A percentile compares a stretch with the other conserved stretches of the same genome.
Evolutionary conservation across 2,888 invertebrate species (phyloP).

Genomic region (Stenotaenia linearis): DNA sequence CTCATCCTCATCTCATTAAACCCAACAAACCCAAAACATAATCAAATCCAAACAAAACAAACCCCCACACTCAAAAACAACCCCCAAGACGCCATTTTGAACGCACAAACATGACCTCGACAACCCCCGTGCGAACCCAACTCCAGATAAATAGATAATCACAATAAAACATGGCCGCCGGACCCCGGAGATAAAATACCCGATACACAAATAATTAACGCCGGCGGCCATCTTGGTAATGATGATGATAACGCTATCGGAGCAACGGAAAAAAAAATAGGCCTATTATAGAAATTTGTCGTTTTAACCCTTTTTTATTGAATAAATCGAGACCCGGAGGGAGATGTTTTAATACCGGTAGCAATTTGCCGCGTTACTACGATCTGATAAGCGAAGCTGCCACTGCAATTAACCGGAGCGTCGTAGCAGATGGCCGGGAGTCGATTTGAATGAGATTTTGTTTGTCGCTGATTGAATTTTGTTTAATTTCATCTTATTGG

Average conservation of each 20-base stretch:
- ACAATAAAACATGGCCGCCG: background rate
- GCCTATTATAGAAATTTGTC: background rate
- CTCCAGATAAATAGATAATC: background rate
- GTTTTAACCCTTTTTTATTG: background rate
- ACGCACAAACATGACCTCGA: background rate
- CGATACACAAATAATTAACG: background rate
- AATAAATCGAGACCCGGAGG: background rate
- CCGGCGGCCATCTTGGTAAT: background rate
- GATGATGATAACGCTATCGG: background rate
- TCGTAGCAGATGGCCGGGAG: background rate
- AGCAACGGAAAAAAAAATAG: background rate
- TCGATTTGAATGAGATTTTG: background rate
- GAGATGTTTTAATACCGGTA: background rate
- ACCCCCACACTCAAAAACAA: too few species aligned
- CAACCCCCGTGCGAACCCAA: background rate
- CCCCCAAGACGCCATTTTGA: background rate
- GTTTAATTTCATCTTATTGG: background rate
- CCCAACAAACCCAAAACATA: too few species aligned
- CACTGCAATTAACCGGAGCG: background rate
- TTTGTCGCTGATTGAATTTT: background rate
- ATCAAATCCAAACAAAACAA: too few species aligned
- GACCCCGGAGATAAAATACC: background rate
- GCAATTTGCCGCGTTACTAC: conserved; percentile 6
- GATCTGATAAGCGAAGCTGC: background rate
- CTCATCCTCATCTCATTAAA: too few species aligned